Evolutionary conservation across 2,888 invertebrate species (phyloP), one percentile per base, ranked within the genome.

Genomic region (Caenorhabditis angaria): DNA sequence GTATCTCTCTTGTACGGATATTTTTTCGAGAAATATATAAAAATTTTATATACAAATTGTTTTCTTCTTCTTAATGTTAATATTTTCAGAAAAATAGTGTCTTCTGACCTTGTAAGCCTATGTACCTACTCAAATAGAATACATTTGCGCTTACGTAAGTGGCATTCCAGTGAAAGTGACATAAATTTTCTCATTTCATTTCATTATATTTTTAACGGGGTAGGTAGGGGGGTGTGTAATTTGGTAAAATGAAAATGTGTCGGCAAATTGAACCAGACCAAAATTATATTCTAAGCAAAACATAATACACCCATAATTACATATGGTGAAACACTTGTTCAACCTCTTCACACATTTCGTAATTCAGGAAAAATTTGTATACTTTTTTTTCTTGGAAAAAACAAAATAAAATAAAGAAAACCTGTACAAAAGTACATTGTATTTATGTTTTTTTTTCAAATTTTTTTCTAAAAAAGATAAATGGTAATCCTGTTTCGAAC

Each of bases 1-100:
- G 66, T 70, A 66, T 69, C 61, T 68, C 61, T 56, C 58, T 68
- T 35, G 48, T 65, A 73, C 68, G 68, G 65, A 64, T 68, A 68
- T 62, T 64, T 59, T 65, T 57, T 61, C 63, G 61, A 50, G 64
- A 72, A 64, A 67, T 50, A 48, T 48, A 71, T 65, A 66, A 66
- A 67, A 64, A 32, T 50, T 14, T 50, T 24, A 20, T 50, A 24
- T 12, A 50, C 22, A 50, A 50, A 50, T 14, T 48, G 8, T n/a
- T 48, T 14, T 48, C 18, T n/a, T 48, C 20, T 48, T 4, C 5
- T 50, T n/a, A 20, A 5, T 14, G 20, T 24, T 20, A 51, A 51
- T 24, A 3, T 12, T 12, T 10, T 10, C 35, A 35, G 8, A 35
- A 35, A 35, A 10, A 18, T 10, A 48, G 18, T 48, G 20, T 18